phyloP scores from a whole-genome alignment of 2,797 vertebrate species.

The Numenius phaeopus region DNA sequence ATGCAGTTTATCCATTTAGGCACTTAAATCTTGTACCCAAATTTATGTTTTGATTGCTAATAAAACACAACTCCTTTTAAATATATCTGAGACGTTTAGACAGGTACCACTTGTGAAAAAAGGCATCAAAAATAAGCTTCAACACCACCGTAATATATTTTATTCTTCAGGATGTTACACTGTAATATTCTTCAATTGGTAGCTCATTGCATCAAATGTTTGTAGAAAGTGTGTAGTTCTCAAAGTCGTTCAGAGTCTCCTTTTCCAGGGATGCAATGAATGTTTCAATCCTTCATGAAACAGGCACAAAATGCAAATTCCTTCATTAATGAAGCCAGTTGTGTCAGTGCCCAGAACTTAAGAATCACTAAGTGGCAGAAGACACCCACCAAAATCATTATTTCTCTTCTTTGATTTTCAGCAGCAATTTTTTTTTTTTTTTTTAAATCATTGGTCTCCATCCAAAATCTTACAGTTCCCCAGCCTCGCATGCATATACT shows the following conservation, averaged over 20 bases:
- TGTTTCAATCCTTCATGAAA: conserved; percentile 70
- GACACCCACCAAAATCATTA: conserved; percentile 74
- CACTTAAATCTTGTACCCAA: conserved; percentile 84
- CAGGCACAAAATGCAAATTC: conserved; percentile 86
- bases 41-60: conserved; percentile 69
- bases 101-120: conserved; percentile 87
- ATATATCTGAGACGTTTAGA: conserved; percentile 64
- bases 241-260: conserved; percentile 63
- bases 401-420: conserved; percentile 66
- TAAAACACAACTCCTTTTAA: conserved; percentile 77
- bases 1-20: conserved; percentile 79
- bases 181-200: conserved; percentile 77
- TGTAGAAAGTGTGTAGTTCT: conserved; percentile 81
- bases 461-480: conserved; percentile 75
- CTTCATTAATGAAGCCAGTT: conserved; percentile 78
- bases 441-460: conserved; percentile 72
- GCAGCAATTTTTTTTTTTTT: conserved; percentile 71
- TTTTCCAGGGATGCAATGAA: conserved; percentile 76
- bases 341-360: conserved; percentile 70
- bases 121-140: conserved; percentile 86
- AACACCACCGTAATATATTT: conserved; percentile 84
- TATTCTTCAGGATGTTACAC: conserved; percentile 87
- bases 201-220: conserved; percentile 76
- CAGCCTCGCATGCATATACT: conserved; percentile 85
- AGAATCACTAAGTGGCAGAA: conserved; percentile 71